Conservation (phyloP, 2,888 invertebrate genomes). For the Bimastos eiseni region DNA sequence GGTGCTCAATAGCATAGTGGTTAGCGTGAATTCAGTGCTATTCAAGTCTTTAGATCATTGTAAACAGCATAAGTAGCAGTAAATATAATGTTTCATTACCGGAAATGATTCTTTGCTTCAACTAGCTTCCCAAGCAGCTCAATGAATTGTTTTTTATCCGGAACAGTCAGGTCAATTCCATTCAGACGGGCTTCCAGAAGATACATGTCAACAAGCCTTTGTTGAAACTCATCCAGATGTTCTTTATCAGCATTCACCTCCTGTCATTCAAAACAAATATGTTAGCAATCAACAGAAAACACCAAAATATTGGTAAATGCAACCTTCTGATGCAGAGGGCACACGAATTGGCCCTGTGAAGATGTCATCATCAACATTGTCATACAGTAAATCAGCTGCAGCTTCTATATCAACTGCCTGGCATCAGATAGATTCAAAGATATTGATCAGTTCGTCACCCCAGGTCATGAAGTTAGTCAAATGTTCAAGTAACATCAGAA, state of each 20-base stretch:
- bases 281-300: neutral
- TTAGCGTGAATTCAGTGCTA: neutral
- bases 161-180: conserved; percentile 73
- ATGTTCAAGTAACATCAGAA: no score
- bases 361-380: no score
- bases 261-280: conserved; percentile 48
- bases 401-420: no score
- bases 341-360: no score
- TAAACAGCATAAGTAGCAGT: neutral
- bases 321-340: no score
- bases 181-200: conserved; percentile 80
- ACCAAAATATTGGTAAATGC: neutral
- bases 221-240: conserved; percentile 69
- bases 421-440: no score
- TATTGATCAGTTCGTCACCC: no score
- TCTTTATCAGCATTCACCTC: conserved; percentile 58
- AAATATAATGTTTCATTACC: conserved; percentile 50
- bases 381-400: no score
- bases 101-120: conserved; percentile 70
- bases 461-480: no score
- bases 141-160: conserved; percentile 67
- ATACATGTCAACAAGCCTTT: conserved; percentile 76
- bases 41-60: neutral
- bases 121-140: conserved; percentile 67
- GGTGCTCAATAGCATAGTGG: no score